Evolutionary conservation across 2,888 invertebrate species (phyloP).

Genomic region (Oligia strigilis): DNA sequence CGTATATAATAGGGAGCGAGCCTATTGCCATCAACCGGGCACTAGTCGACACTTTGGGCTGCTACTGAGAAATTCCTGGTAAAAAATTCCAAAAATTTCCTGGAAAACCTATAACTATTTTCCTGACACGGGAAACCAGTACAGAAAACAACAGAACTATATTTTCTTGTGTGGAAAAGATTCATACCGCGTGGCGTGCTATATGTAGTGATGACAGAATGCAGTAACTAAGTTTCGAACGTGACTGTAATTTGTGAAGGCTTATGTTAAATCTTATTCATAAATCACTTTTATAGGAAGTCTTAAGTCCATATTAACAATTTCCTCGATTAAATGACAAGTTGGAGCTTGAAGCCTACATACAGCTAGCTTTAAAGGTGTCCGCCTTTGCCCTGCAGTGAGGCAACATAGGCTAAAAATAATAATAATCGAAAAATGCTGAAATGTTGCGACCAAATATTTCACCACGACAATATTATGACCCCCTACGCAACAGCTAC

Average conservation of each 20-base stretch:
- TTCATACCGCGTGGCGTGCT: not conserved
- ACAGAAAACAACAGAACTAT: not conserved
- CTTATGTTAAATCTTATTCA: not conserved
- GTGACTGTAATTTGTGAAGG: not conserved
- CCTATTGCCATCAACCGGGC: not conserved
- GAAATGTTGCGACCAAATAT: not conserved
- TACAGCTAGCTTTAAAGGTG: no score
- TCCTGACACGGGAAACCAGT: not conserved
- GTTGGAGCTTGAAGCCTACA: not conserved
- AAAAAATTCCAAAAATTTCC: no score
- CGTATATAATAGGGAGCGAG: no score
- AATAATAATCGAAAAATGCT: no score
- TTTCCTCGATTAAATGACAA: not conserved
- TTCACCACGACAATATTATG: not conserved
- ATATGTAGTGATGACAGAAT: not conserved
- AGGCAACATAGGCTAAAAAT: no score
- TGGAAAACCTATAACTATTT: not conserved
- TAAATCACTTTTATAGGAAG: not conserved
- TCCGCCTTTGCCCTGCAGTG: no score
- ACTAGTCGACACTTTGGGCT: not conserved
- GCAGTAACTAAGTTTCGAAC: not conserved
- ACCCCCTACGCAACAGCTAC: not conserved
- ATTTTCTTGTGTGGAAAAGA: not conserved
- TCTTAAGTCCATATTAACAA: not conserved
- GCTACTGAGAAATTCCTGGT: not conserved